Evolutionary conservation across 2,888 invertebrate genomes (phyloP).

Genomic region (Loripinus fragilis): DNA sequence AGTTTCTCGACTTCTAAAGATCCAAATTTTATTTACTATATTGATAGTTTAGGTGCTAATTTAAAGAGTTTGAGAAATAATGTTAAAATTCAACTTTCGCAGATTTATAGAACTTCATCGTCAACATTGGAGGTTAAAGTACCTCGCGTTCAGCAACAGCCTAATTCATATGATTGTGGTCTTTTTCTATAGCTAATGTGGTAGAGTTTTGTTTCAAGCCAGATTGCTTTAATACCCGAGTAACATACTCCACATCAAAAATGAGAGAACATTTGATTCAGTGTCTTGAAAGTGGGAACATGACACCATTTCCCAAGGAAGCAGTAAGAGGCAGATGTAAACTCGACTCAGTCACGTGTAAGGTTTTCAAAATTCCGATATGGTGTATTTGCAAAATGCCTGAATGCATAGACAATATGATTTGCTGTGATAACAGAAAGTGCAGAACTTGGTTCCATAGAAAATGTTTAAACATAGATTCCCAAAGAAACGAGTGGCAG

Average conservation of each 20-base stretch:
- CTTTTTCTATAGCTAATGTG: constrained; percentile 4
- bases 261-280: constrained; percentile 17
- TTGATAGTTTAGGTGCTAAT: constrained; percentile 14
- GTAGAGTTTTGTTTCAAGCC: constrained; percentile 14
- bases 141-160: constrained; percentile 11
- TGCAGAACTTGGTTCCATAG: constrained; percentile 8
- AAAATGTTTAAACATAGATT: neutral
- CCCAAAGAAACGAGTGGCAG: neutral
- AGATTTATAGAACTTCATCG: neutral
- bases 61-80: constrained; percentile 8
- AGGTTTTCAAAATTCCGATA: neutral
- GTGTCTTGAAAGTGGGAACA: constrained; percentile 2
- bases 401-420: constrained; percentile 10
- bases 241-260: neutral
- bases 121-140: neutral
- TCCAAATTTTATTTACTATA: neutral
- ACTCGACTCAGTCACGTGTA: neutral
- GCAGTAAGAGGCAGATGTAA: neutral
- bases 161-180: constrained; percentile 10
- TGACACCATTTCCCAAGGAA: constrained; percentile 10
- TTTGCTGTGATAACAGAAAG: constrained; percentile 4
- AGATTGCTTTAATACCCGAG: neutral
- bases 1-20: constrained; percentile 9
- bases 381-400: constrained; percentile 15
- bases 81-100: constrained; percentile 12